A percentile compares a stretch with the other conserved stretches of the same genome.
phyloP scores from a whole-genome alignment of 2,888 invertebrate genomes.

The Amphimallon solstitiale region DNA sequence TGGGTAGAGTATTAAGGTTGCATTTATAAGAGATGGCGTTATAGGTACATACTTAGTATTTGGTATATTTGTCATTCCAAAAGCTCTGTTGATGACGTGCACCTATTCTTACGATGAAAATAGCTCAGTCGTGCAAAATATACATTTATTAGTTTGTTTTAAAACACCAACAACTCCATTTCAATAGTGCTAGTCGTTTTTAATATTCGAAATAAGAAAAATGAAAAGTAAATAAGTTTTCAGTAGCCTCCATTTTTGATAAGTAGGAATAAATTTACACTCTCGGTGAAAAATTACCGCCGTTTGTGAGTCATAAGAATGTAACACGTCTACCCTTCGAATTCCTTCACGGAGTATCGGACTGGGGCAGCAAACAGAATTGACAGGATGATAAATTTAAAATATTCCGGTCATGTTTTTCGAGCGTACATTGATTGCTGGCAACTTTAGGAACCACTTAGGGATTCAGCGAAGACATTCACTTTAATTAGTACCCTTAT shows the following conservation, averaged over 20 bases:
- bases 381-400: slow-evolving; percentile 39
- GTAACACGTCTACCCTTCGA: slow-evolving; percentile 18
- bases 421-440: slow-evolving; percentile 36
- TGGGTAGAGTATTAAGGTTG: too few relatives aligned
- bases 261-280: slow-evolving; percentile 17
- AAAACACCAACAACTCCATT: too few relatives aligned
- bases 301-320: slow-evolving; percentile 21
- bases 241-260: slow-evolving; percentile 2
- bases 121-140: too few relatives aligned
- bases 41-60: too few relatives aligned
- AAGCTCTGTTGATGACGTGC: too few relatives aligned
- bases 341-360: slow-evolving; percentile 21
- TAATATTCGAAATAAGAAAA: not conserved
- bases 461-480: slow-evolving; percentile 30
- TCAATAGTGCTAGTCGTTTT: too few relatives aligned
- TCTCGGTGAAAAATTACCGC: slow-evolving; percentile 22
- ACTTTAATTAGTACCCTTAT: slow-evolving; percentile 36
- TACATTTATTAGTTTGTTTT: too few relatives aligned
- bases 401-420: slow-evolving; percentile 37
- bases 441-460: slow-evolving; percentile 34
- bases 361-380: slow-evolving; percentile 12
- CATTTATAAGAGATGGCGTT: too few relatives aligned
- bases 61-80: too few relatives aligned
- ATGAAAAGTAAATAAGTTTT: not conserved
- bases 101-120: too few relatives aligned